Conservation (phyloP, 2,888 invertebrate species). For the Druceiella hillmani region DNA sequence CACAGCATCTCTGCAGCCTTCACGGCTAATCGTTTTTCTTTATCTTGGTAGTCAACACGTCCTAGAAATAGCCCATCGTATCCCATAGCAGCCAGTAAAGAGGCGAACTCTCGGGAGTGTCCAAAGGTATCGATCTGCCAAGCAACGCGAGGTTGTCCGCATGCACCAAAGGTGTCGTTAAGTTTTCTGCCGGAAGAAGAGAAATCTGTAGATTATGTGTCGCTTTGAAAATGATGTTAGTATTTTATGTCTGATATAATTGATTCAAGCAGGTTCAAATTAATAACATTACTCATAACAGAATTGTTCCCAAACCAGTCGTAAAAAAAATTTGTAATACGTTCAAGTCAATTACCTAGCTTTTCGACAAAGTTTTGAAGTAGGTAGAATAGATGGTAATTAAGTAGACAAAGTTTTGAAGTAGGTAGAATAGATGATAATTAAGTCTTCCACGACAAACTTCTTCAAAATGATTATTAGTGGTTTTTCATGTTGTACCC, state of each 20-base stretch:
- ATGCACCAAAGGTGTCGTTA: constrained; percentile 65
- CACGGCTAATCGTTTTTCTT: constrained; percentile 47
- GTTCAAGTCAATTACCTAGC: too few relatives aligned
- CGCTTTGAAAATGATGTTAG: constrained; percentile 6
- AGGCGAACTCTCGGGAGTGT: constrained; percentile 63
- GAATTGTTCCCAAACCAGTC: too few relatives aligned
- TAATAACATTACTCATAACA: too few relatives aligned
- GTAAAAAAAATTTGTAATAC: too few relatives aligned
- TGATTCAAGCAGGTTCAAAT: too few relatives aligned
- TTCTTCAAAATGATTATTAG: too few relatives aligned
- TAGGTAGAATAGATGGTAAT: too few relatives aligned
- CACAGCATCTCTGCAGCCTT: constrained; percentile 67
- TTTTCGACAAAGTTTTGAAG: too few relatives aligned
- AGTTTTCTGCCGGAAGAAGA: constrained; percentile 43
- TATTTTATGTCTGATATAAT: not conserved
- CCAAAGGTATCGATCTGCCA: constrained; percentile 91
- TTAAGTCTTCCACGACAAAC: too few relatives aligned
- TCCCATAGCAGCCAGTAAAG: constrained; percentile 58
- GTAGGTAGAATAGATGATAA: too few relatives aligned
- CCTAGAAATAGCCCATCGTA: constrained; percentile 68
- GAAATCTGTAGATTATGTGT: constrained; percentile 1
- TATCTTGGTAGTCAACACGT: constrained; percentile 64
- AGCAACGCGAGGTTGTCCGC: constrained; percentile 68
- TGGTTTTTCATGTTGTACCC: too few relatives aligned
- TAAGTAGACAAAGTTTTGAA: too few relatives aligned